These are phyloP conservation scores for Ceriagrion tenellum DNA, from an alignment of 2,888 invertebrate species.

Conservation along the genomic window DNA sequence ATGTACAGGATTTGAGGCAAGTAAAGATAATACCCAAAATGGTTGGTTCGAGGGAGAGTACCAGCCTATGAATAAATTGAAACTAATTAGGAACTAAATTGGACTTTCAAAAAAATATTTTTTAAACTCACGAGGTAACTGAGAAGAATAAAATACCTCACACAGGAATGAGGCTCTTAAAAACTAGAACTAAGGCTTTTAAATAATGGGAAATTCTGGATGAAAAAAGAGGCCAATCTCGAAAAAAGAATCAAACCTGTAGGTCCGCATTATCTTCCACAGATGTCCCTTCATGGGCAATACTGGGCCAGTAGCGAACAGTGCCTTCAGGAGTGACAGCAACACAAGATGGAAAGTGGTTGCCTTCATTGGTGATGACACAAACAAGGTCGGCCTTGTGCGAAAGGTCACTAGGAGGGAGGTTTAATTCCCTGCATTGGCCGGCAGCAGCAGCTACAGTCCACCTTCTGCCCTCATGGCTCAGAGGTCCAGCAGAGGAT, in stretches of 20 bases:
- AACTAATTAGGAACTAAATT: too few relatives aligned
- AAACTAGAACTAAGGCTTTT: too few relatives aligned
- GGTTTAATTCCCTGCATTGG: slow-evolving; percentile 90
- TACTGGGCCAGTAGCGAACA: slow-evolving; percentile 95
- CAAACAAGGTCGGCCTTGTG: slow-evolving; percentile 92
- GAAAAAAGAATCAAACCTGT: slow-evolving; percentile 78
- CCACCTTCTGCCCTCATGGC: slow-evolving; percentile 60
- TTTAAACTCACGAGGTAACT: too few relatives aligned
- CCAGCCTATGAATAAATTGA: too few relatives aligned
- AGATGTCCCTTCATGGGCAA: slow-evolving; percentile 92
- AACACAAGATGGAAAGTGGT: slow-evolving; percentile 88
- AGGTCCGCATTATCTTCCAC: slow-evolving; percentile 92
- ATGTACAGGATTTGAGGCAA: too few relatives aligned
- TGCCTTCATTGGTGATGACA: slow-evolving; percentile 80
- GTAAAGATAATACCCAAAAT: too few relatives aligned
- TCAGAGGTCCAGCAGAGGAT: not conserved
- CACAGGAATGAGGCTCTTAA: too few relatives aligned
- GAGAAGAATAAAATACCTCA: too few relatives aligned
- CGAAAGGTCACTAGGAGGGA: slow-evolving; percentile 95
- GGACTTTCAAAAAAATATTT: too few relatives aligned
- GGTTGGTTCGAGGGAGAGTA: too few relatives aligned
- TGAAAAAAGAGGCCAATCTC: too few relatives aligned
- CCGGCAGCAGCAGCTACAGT: slow-evolving; percentile 74
- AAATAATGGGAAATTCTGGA: too few relatives aligned
- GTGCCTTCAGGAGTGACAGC: slow-evolving; percentile 96